These are phyloP conservation scores for Aix galericulata DNA, from an alignment of 2,113 vertebrate genomes.

Conservation along the genomic window DNA sequence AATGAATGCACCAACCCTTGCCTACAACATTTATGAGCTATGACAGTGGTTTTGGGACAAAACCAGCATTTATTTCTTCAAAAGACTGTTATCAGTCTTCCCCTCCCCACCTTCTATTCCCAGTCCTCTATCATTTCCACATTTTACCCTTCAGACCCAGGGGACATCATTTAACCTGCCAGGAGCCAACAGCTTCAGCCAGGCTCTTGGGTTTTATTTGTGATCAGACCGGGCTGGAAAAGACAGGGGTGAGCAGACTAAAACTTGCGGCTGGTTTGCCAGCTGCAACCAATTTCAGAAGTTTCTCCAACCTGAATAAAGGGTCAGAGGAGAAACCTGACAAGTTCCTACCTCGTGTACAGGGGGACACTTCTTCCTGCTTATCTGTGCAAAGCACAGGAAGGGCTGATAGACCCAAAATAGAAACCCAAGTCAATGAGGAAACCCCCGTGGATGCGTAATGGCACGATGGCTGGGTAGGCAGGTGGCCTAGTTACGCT, in stretches of 20 bases:
- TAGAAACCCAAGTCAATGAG: not conserved
- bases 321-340: not conserved
- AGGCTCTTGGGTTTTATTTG: not conserved
- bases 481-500: not conserved
- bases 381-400: not conserved
- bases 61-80: not conserved
- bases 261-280: not conserved
- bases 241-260: not conserved
- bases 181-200: not conserved
- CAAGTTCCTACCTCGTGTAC: not conserved
- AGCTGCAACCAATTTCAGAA: not conserved
- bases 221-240: not conserved
- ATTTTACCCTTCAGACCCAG: not conserved
- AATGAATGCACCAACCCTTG: not conserved
- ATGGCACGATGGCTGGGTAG: rapidly evolving
- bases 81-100: not conserved
- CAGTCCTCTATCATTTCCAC: not conserved
- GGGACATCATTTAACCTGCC: not conserved
- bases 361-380: not conserved
- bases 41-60: not conserved
- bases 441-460: not conserved
- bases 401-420: not conserved
- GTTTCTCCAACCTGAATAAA: not conserved
- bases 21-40: not conserved
- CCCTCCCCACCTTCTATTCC: not conserved